A percentile compares a stretch with the other conserved stretches of the same genome.
These are phyloP conservation scores for Hydrolagus affinis DNA, from an alignment of 2,113 vertebrate species.

Conservation along the genomic window DNA sequence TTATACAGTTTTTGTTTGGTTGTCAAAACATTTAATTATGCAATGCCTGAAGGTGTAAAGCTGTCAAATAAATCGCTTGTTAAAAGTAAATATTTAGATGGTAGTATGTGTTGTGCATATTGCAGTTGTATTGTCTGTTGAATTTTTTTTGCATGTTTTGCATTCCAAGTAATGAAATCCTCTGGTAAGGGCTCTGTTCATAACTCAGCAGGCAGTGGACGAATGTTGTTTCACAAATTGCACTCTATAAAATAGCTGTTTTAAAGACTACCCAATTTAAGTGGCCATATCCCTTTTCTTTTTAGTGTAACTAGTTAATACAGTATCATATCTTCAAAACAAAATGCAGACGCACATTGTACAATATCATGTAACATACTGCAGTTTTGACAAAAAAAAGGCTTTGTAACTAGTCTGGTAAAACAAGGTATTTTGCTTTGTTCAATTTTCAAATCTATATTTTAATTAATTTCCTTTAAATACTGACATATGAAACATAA, in stretches of 20 bases:
- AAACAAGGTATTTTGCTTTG: no score
- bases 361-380: not conserved
- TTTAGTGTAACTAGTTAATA: not conserved
- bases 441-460: no score
- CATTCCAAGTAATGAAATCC: slow-evolving; percentile 34
- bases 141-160: slow-evolving; percentile 43
- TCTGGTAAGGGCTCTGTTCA: not conserved
- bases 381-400: no score
- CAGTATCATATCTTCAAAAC: not conserved
- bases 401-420: no score
- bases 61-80: slow-evolving; percentile 74
- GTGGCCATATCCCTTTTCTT: not conserved
- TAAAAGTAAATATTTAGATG: slow-evolving; percentile 62
- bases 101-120: slow-evolving; percentile 58
- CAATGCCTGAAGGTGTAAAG: slow-evolving; percentile 70
- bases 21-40: slow-evolving; percentile 79
- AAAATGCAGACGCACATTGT: not conserved
- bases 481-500: no score
- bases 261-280: not conserved
- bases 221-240: slow-evolving; percentile 50
- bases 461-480: no score
- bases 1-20: slow-evolving; percentile 69
- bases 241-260: slow-evolving; percentile 1
- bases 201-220: slow-evolving; percentile 61
- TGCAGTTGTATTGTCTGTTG: slow-evolving; percentile 46